Conservation (phyloP, 1,140 invertebrate species). For the Magallana ariakensis region DNA sequence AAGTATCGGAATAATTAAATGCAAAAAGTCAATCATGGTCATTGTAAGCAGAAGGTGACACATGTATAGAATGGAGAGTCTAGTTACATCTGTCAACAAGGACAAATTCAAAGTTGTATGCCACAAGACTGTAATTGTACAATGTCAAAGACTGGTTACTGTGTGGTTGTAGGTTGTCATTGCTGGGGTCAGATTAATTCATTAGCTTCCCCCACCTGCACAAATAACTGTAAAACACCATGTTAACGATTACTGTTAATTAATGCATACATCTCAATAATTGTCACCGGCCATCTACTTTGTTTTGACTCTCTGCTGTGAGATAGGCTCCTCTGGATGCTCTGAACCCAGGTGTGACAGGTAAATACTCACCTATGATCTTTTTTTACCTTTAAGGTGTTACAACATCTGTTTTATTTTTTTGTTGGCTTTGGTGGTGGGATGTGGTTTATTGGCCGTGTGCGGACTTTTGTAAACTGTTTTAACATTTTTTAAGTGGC, state of each 20-base stretch:
- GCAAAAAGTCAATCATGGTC: no score
- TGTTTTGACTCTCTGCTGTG: neutral
- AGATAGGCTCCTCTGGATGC: neutral
- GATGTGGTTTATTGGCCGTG: neutral
- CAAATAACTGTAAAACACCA: neutral
- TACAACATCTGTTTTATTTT: neutral
- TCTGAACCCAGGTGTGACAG: neutral
- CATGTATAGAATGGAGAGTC: no score
- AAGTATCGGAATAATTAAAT: no score
- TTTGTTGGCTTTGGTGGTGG: neutral
- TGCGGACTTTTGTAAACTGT: neutral
- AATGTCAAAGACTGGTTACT: neutral
- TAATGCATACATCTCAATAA: constrained; percentile 8
- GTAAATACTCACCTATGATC: neutral
- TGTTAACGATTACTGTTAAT: constrained; percentile 14
- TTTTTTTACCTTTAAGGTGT: neutral
- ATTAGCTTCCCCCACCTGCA: neutral
- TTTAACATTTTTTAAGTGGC: neutral
- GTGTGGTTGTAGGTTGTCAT: neutral
- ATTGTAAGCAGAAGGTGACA: no score
- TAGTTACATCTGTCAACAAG: no score
- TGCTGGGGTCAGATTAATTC: no score
- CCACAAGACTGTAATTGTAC: no score
- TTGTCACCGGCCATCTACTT: neutral
- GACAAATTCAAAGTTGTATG: no score